A percentile compares a stretch with the other conserved stretches of the same genome.
Evolutionary conservation across 2,113 vertebrate species (phyloP).

Genomic region (Ondatra zibethicus): DNA sequence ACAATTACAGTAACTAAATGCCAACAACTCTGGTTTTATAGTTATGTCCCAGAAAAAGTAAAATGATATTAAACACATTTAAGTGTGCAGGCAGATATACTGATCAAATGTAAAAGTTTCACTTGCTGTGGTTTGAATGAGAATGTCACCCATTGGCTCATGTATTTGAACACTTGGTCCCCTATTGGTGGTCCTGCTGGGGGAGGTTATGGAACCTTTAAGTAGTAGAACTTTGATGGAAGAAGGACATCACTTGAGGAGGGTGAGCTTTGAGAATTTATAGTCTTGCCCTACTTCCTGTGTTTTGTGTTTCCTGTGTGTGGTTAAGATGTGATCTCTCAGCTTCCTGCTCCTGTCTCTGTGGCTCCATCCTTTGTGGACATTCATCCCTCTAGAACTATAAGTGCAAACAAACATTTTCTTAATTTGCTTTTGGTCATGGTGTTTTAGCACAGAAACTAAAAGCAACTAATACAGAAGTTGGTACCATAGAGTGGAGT

Average conservation of each 20-base stretch:
- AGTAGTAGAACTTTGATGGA: neutral
- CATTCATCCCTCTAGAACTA: no score
- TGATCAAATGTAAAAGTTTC: slow-evolving; percentile 19
- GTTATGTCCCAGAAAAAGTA: neutral
- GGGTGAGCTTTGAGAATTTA: neutral
- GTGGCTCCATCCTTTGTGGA: neutral
- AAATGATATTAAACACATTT: neutral
- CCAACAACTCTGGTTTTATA: neutral
- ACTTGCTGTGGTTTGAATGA: neutral
- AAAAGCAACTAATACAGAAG: neutral
- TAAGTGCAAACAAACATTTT: no score
- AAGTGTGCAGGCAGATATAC: neutral
- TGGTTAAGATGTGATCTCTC: neutral
- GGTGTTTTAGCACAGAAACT: neutral
- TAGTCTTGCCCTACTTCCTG: neutral
- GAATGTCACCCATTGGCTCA: neutral
- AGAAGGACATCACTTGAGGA: neutral
- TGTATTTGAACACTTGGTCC: neutral
- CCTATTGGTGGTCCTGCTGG: neutral
- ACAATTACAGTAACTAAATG: neutral
- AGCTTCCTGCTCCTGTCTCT: neutral
- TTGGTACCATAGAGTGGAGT: neutral
- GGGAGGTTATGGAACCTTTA: neutral
- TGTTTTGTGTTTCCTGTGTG: neutral
- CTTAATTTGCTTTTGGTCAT: neutral